Conservation (phyloP, 2,797 vertebrate genomes). For the Nyctibius grandis region DNA sequence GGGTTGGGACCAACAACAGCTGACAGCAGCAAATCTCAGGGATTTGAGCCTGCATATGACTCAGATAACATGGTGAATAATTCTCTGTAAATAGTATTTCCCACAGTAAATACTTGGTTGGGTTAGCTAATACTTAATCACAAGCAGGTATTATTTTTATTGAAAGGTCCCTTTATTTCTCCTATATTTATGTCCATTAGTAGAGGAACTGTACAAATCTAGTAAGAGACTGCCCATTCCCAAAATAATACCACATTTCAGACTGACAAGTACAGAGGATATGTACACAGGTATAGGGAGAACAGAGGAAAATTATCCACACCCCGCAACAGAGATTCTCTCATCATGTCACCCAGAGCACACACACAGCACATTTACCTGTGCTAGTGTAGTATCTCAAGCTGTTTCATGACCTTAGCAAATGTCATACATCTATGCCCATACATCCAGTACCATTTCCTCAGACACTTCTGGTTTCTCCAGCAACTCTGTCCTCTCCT, state of each 20-base stretch:
- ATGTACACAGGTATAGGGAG: not conserved
- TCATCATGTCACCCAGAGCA: not conserved
- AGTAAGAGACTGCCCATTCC: not conserved
- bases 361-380: not conserved
- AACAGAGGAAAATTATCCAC: not conserved
- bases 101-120: not conserved
- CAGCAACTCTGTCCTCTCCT: not conserved
- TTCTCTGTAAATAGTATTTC: not conserved
- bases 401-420: not conserved
- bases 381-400: not conserved
- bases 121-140: not conserved
- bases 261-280: not conserved
- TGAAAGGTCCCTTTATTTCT: not conserved
- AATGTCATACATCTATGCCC: not conserved
- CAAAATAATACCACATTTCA: not conserved
- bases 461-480: not conserved
- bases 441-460: not conserved
- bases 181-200: not conserved
- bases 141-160: not conserved
- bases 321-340: fast-evolving
- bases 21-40: not conserved
- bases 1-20: not conserved
- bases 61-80: not conserved
- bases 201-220: not conserved
- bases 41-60: not conserved